Evolutionary conservation across 30 jellyfish, hydroid and myxozoan genomes (phyloP), one percentile per base, ranked within the genome.

Genomic region (Haliclystus octoradiatus): DNA sequence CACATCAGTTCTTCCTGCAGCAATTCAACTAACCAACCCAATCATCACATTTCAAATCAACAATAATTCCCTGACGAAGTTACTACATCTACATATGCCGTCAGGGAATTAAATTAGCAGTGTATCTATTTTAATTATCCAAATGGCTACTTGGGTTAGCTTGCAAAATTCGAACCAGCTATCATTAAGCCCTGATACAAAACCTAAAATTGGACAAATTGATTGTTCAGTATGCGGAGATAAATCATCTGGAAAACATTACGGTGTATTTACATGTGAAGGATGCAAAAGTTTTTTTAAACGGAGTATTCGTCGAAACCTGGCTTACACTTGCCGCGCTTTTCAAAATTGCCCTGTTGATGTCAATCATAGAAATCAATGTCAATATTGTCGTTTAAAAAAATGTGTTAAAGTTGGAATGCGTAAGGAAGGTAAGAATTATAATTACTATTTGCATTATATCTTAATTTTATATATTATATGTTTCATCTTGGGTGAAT

Each of bases 191-290:
- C 78, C 83, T n/a, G 93, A 76, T 26, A 65, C 68, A 75, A 84
- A 84, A 65, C 86, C 87, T 12, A 77, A 84, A 47, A 72, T 62
- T 32, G 92, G 85, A 1, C 71, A 51, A 67, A 66, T 88, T 26
- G 94, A 76, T 52, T 88, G 97, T 52, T 87, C 83, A 26, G 97
- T 88, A 23, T 88, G 97, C 60, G 97, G 97, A 0, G 97, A 88
- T 49, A 88, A 88, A 50, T 78, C 94, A 1, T 88, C 97, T 0
- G 97, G 97, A 26, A 88, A 88, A 70, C 97, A 88, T 65, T 88
- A 88, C 66, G 97, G 97, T 5, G 97, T 88, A 23, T 79, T 73
- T 64, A 88, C 97, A 14, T 88, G 97, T 53, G 97, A 88, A 66
- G 96, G 96, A 27, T 86, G 96, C 82, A 86, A 86, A 52, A 86